Evolutionary conservation across 2,797 vertebrate genomes (phyloP), one percentile per base, ranked within the genome.

Genomic region (Sebastolobus altivelis): DNA sequence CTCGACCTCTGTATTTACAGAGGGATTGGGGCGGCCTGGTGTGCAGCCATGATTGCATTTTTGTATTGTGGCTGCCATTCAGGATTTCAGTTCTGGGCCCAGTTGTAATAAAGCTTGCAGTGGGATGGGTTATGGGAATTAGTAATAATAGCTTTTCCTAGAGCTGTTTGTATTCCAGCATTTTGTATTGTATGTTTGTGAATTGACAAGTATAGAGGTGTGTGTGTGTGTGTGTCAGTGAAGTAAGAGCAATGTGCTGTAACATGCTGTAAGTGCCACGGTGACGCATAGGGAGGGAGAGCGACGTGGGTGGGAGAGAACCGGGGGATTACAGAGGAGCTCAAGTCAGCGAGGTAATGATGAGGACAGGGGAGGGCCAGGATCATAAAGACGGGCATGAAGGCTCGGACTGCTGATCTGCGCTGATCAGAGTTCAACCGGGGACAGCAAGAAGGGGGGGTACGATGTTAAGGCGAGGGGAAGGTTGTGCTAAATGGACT

Each of bases 21-120:
- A 80, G 43, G 75, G 74, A 82, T 66, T 79, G 67, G 87, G 59
- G 18, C 63, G 67, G 74, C 78, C 81, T 77, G 62, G 75, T 90
- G 78, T 87, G 79, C 76, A 88, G 74, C 40, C 72, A 25, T 82
- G 83, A 84, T 84, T 87, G 67, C 86, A 80, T 79, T 80, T 85
- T 86, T 83, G 63, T 76, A 63, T 54, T 74, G 20, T 18, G 49
- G 27, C 49, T 75, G 65, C 10, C 72, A 87, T 81, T 90, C 86
- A 88, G 85, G 40, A 81, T 79, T 85, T 86, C 77, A 85, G 77
- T 74, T 72, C 49, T 52, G 68, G 46, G 83, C 18, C 43, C 13
- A 70, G 43, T 54, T 29, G 72, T 76, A 77, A 75, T 83, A 81
- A 80, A 75, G 37, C 59, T 37, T 62, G 14, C 63, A 62, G 33